Base-by-base conservation (phyloP, 2,113 vertebrate species). In the Plotosus lineatus region DNA sequence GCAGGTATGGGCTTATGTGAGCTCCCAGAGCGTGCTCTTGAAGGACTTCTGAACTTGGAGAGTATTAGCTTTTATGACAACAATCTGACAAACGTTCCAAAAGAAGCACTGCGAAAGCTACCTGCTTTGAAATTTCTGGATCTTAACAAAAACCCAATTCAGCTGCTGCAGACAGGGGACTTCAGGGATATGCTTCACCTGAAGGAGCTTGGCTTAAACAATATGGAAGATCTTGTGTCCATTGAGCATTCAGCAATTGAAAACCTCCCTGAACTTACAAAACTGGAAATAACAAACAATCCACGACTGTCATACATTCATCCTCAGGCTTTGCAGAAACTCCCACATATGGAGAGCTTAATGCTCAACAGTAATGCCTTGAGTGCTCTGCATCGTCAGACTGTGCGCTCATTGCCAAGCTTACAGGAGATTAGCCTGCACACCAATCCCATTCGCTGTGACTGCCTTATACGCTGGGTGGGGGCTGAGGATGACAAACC, bases 41-140 rank as follows among this genome's bases (percentile, higher is more conserved):
- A 97, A n/a, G 98, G 98, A 58, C 86, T 99, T 88, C 94, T 97
- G 78, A 98, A 93, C 51, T 93, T 99, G 0, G 98, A 99, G 88
- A 99, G 98, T 46, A 95, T 99, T 80, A 99, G 97, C 8, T 99
- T 99, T 88, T 99, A 99, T 3, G 96, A 99, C 88, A 99, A 99
- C 90, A 96, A 95, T 81, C 80, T 99, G 80, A 90, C 94, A 53
- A 93, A 92, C 88, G 97, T 99, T 68, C 98, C 98, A 83, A 97
- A 98, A 71, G 92, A 96, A 2, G 95, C 98, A 10, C 92, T 99
- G 44, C 94, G 97, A 84, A 98, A 96, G 86, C 94, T 98, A 66
- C 96, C 96, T 28, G 97, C 96, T 81, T 89, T 99, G 79, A 99
- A 99, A 89, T 99, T 99, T 88, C 90, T 99, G 80, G 98, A 99